Base-by-base conservation (phyloP, 2,888 invertebrate species). In the Lycocerus yunnanus region DNA sequence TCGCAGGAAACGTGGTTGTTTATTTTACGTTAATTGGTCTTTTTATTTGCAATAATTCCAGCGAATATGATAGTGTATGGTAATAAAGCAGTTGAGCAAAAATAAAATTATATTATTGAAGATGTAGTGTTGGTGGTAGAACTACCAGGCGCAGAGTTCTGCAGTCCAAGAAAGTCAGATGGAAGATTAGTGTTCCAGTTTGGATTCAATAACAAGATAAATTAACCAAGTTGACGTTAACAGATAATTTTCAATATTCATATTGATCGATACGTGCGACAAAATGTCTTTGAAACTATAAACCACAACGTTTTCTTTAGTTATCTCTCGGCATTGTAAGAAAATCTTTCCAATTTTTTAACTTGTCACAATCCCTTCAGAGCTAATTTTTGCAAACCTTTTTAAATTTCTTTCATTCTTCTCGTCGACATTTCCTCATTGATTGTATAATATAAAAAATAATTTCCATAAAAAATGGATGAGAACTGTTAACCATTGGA, bases 1-100 rank as follows among this genome's bases (percentile, higher is more conserved):
- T 97, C 79, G 92, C 95, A 27, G 97, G 97, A 63, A 98, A 98
- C 85, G 88, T 97, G 67, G 94, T 98, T 74, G 96, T 97, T 15
- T 98, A 96, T 86, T 88, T 94, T 65, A 98, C 98, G 15, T 94
- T 98, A 83, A 89, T 97, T 69, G 97, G 97, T 76, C 98, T 97
- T 89, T 96, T 96, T 88, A 90, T 94, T 81, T 94, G 95, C 80
- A 95, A 96, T 84, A 95, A 95, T 86, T 92, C 92, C 85, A 95
- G 95, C 78, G 96, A 96, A 68, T 95, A 95, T 86, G 96, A 97
- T 88, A 93, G 91, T 80, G 94, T 94, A 92, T 96, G 96, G 96
- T 96, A 86, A 82, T 70, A 72, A 5, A 43, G n/a, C 5, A 43
- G 3, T 3, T n/a, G 13, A 4, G 43, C 13, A 43, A 43, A 2